Conservation (phyloP, 2,797 vertebrate genomes). For the Bradypodion ventrale region DNA sequence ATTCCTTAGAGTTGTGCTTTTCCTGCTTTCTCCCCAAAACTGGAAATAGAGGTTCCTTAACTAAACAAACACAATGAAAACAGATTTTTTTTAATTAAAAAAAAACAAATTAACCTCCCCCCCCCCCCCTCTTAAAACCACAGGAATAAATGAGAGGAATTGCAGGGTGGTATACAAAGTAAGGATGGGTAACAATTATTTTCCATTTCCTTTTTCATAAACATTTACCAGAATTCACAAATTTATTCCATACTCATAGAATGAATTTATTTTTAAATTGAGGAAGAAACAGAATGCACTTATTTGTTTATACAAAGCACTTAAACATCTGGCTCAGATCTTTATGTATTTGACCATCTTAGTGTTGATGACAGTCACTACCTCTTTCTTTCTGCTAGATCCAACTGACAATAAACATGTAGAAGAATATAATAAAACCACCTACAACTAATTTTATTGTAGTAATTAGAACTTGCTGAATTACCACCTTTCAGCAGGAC, state of each 20-base stretch:
- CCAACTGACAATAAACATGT: not conserved
- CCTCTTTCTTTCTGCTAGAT: not conserved
- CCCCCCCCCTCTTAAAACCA: not conserved
- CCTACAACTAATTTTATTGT: constrained; percentile 28
- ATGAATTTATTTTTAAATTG: not conserved
- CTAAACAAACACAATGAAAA: not conserved
- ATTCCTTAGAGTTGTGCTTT: not conserved
- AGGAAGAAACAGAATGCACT: not conserved
- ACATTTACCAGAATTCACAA: not conserved
- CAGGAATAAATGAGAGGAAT: not conserved
- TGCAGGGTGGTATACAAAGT: not conserved
- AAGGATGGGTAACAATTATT: not conserved
- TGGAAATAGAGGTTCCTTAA: not conserved
- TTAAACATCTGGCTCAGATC: not conserved
- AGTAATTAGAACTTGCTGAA: constrained; percentile 28
- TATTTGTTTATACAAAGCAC: not conserved
- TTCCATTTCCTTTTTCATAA: not conserved
- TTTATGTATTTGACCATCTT: not conserved
- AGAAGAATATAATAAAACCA: constrained; percentile 25
- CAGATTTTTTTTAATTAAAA: not conserved
- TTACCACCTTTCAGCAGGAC: too few relatives aligned
- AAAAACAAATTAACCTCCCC: not conserved
- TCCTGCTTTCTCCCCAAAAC: not conserved
- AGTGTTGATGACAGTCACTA: not conserved
- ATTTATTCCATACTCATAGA: not conserved